A percentile compares a stretch with the other conserved stretches of the same genome.
These are phyloP conservation scores for Bombus waltoni DNA, from an alignment of 1,140 invertebrate species.

Conservation along the genomic window DNA sequence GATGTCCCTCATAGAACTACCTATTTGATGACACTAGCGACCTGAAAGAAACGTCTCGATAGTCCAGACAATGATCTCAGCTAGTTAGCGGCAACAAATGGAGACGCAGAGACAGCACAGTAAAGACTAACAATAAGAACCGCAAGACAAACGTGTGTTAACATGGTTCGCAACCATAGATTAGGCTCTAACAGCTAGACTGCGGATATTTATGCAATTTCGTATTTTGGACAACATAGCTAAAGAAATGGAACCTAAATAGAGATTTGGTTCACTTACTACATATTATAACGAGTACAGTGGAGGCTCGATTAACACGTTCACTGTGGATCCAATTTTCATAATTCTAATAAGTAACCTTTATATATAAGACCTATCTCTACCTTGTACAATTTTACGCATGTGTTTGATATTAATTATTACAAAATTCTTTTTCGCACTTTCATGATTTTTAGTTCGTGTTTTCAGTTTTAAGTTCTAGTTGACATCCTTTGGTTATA, in stretches of 20 bases:
- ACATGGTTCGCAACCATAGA: conserved; percentile 45
- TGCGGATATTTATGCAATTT: neutral
- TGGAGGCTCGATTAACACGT: neutral
- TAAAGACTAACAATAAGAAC: conserved; percentile 25
- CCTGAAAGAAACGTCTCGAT: neutral
- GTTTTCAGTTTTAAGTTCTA: too few species aligned
- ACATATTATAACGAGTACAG: neutral
- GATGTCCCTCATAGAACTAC: neutral
- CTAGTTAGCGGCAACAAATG: neutral
- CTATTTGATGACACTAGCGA: neutral
- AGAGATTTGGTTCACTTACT: too few species aligned
- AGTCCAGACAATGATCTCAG: neutral
- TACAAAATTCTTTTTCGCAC: neutral
- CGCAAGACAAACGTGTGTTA: conserved; percentile 21
- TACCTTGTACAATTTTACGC: neutral
- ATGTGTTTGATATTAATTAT: neutral
- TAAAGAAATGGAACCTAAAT: neutral
- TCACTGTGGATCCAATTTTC: neutral
- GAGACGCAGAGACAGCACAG: conserved; percentile 12
- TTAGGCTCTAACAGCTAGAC: conserved; percentile 20
- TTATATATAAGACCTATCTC: neutral
- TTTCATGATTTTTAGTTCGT: neutral
- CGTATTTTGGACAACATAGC: neutral
- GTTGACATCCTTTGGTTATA: too few species aligned
- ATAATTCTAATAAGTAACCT: neutral